phyloP scores from a whole-genome alignment of 1,140 invertebrate genomes.

The Drosophila jambulina region DNA sequence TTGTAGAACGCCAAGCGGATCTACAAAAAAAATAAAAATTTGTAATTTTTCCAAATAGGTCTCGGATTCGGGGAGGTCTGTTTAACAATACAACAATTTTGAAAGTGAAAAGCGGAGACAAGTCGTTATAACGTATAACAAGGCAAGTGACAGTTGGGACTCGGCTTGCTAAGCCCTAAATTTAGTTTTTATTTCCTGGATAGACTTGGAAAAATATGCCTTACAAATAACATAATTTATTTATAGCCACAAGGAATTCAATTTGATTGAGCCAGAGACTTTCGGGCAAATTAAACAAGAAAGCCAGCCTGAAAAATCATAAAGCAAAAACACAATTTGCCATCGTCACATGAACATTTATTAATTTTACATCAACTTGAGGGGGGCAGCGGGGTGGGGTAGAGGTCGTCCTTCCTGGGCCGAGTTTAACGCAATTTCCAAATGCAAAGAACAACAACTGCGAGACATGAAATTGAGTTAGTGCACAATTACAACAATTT shows the following conservation, averaged over 20 bases:
- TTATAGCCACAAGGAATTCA: conserved; percentile 62
- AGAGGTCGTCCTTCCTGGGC: conserved; percentile 23
- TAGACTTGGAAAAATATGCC: neutral
- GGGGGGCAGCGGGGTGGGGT: neutral
- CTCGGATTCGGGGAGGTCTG: neutral
- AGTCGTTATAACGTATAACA: neutral
- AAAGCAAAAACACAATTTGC: conserved; percentile 37
- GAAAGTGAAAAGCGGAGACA: conserved; percentile 21
- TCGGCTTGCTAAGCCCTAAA: conserved; percentile 3
- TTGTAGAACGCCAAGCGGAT: neutral
- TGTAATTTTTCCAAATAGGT: neutral
- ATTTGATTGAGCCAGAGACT: conserved; percentile 52
- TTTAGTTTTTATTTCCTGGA: conserved; percentile 3
- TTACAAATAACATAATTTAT: conserved; percentile 51
- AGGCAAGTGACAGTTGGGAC: conserved; percentile 13
- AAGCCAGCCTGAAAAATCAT: conserved; percentile 29
- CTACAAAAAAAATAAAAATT: conserved; percentile 7
- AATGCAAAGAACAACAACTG: conserved; percentile 61
- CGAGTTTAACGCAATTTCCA: conserved; percentile 77
- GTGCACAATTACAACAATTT: conserved; percentile 78
- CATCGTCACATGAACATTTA: conserved; percentile 59
- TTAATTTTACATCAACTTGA: conserved; percentile 65
- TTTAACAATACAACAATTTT: conserved; percentile 24
- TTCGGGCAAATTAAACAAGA: conserved; percentile 48
- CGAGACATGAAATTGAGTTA: conserved; percentile 72